Conservation (phyloP, 2,113 vertebrate genomes). For the Periophthalmodon schlosseri region DNA sequence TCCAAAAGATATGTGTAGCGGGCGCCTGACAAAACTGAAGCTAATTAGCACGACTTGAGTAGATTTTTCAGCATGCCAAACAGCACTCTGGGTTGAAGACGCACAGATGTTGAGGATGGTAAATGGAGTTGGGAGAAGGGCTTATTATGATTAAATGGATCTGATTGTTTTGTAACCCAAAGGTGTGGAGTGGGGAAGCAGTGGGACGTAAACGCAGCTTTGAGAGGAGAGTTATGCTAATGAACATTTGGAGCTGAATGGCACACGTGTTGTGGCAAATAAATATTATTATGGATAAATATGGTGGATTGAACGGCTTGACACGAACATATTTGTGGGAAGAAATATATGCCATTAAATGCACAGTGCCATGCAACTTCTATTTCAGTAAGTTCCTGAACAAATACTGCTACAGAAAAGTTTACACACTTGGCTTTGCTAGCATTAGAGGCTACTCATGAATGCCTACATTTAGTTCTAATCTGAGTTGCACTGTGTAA, state of each 20-base stretch:
- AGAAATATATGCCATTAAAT: background rate
- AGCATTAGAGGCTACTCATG: too few species aligned
- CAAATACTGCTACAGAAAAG: background rate
- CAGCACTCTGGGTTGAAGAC: constrained; percentile 50
- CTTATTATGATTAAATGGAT: constrained; percentile 60
- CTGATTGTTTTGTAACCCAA: constrained; percentile 51
- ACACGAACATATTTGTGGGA: background rate
- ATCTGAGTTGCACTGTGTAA: too few species aligned
- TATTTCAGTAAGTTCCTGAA: background rate
- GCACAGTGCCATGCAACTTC: background rate
- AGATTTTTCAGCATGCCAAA: constrained; percentile 37
- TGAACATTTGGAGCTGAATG: constrained; percentile 25
- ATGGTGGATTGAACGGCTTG: background rate
- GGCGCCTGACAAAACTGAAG: constrained; percentile 32
- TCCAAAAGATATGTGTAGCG: constrained; percentile 54
- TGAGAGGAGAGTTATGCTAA: constrained; percentile 14
- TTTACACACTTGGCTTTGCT: too few species aligned
- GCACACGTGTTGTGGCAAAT: background rate
- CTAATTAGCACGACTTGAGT: constrained; percentile 56
- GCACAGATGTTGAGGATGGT: constrained; percentile 53
- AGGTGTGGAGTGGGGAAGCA: constrained; percentile 28
- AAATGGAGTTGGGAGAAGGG: constrained; percentile 50
- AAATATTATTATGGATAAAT: background rate
- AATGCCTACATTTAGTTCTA: too few species aligned
- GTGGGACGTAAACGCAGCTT: constrained; percentile 17